Evolutionary conservation across 1,140 invertebrate species (phyloP).

Genomic region (Musca domestica): DNA sequence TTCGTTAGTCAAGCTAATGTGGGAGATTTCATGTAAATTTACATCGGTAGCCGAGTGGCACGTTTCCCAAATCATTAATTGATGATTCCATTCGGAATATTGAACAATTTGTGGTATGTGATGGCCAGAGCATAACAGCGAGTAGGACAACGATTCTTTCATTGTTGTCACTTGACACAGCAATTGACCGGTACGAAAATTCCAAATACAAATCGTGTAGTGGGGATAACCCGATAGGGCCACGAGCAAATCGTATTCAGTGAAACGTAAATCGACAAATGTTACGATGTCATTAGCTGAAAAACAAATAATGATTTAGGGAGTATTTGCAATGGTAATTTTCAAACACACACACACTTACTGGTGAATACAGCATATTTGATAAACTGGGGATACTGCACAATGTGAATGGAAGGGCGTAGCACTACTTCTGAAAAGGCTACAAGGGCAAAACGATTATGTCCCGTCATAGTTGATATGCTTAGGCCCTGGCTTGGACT

Average conservation of each 20-base stretch:
- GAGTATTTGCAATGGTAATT: neutral
- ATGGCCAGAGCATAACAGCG: conserved; percentile 14
- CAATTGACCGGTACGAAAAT: conserved; percentile 35
- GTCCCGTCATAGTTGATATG: conserved; percentile 33
- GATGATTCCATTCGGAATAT: conserved; percentile 33
- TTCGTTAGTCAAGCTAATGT: conserved; percentile 29
- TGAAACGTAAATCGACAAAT: conserved; percentile 35
- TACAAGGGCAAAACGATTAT: conserved; percentile 43
- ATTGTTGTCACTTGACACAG: conserved; percentile 27
- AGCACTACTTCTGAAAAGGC: conserved; percentile 37
- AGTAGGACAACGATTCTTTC: neutral
- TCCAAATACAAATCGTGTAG: conserved; percentile 35
- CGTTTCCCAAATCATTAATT: conserved; percentile 38
- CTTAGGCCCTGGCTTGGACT: conserved; percentile 33
- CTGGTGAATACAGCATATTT: conserved; percentile 32
- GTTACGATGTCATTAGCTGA: conserved; percentile 1
- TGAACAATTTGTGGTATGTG: conserved; percentile 36
- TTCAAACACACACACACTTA: conserved; percentile 32
- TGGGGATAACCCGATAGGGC: conserved; percentile 33
- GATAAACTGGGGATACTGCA: conserved; percentile 41
- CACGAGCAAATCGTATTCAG: conserved; percentile 37
- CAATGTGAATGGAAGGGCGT: conserved; percentile 34
- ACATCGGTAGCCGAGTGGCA: neutral
- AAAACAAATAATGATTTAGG: neutral
- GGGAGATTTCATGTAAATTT: conserved; percentile 32